phyloP scores from a whole-genome alignment of 2,888 invertebrate genomes.

The Erebia ligea region DNA sequence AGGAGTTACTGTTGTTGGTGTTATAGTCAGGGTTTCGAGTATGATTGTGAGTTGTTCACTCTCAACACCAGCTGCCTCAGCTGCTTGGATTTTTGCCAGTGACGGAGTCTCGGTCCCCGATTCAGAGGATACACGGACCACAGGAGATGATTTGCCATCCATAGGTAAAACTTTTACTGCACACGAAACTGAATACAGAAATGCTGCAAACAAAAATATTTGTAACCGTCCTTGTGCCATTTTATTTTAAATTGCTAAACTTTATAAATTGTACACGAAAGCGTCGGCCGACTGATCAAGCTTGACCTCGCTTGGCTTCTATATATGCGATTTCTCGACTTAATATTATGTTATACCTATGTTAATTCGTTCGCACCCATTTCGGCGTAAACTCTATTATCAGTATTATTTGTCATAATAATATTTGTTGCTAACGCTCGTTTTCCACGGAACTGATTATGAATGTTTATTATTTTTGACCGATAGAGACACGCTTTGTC shows the following conservation, averaged over 20 bases:
- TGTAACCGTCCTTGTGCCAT: slow-evolving; percentile 31
- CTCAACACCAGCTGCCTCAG: too few species aligned
- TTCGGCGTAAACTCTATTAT: too few species aligned
- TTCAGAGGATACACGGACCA: too few species aligned
- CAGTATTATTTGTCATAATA: background rate
- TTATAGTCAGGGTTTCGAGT: background rate
- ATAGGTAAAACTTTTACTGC: too few species aligned
- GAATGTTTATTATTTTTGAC: background rate
- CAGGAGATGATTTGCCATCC: slow-evolving; percentile 30
- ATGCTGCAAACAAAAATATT: slow-evolving; percentile 28
- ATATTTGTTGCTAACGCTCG: slow-evolving; percentile 7
- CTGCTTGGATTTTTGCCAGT: background rate
- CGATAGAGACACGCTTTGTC: too few species aligned
- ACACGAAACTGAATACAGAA: too few species aligned
- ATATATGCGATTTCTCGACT: slow-evolving; percentile 25
- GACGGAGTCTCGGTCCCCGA: too few species aligned
- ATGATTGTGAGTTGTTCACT: too few species aligned
- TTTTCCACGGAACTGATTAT: slow-evolving; percentile 7
- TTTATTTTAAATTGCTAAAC: slow-evolving; percentile 22
- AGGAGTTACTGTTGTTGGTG: background rate
- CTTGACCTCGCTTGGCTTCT: slow-evolving; percentile 49
- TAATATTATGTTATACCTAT: slow-evolving; percentile 37
- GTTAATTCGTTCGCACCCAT: background rate
- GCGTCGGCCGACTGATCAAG: slow-evolving; percentile 43
- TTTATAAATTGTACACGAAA: slow-evolving; percentile 42